Percentiles rank a stretch among this genome's conserved stretches.
These are phyloP conservation scores for Tetragnatha montana DNA, from an alignment of 2,888 invertebrate genomes.

Conservation along the genomic window DNA sequence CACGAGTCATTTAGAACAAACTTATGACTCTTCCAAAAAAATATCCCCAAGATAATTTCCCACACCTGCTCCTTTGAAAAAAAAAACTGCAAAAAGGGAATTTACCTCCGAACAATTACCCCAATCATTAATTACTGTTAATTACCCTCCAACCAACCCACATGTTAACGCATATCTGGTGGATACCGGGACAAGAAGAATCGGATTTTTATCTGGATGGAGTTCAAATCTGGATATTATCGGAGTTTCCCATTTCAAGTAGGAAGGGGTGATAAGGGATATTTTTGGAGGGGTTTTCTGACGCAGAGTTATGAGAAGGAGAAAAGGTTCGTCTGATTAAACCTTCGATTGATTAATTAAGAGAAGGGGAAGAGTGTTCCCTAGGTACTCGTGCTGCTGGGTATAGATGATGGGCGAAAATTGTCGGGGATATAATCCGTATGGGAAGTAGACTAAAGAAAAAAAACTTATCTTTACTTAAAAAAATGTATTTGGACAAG, in stretches of 20 bases:
- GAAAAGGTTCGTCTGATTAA: conserved; percentile 21
- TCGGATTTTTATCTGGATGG: not conserved
- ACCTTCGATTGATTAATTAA: conserved; percentile 41
- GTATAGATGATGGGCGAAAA: not conserved
- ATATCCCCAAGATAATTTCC: not conserved
- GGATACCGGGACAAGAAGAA: not conserved
- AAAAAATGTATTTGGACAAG: too few relatives aligned
- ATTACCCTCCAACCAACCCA: not conserved
- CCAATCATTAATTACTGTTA: not conserved
- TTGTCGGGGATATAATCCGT: too few relatives aligned
- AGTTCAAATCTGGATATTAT: not conserved
- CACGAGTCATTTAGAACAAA: not conserved
- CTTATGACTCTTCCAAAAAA: not conserved
- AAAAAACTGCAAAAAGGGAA: not conserved
- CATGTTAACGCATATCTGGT: not conserved
- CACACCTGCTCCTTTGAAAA: conserved; percentile 9
- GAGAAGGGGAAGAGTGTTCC: not conserved
- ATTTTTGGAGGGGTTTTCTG: not conserved
- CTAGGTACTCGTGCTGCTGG: not conserved
- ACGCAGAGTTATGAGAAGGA: not conserved
- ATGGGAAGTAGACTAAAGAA: too few relatives aligned
- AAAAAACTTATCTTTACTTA: too few relatives aligned
- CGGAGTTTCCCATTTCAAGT: not conserved
- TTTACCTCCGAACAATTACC: not conserved
- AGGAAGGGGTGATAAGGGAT: not conserved